Conservation (phyloP, 2,113 vertebrate species). For the Balaeniceps rex region DNA sequence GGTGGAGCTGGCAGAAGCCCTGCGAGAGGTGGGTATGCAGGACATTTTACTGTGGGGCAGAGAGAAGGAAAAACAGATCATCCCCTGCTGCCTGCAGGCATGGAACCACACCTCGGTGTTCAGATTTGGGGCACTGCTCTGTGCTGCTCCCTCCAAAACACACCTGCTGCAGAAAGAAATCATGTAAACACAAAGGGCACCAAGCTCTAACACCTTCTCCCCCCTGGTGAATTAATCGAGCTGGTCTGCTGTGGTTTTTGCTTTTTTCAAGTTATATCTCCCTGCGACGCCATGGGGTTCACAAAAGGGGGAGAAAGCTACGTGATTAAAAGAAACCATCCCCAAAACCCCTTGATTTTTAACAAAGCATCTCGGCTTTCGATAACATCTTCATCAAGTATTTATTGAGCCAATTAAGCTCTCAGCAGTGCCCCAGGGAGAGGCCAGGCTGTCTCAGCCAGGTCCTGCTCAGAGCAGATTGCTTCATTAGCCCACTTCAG, state of each 20-base stretch:
- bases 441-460: conserved; percentile 39
- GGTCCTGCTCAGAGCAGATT: conserved; percentile 36
- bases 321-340: neutral
- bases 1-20: neutral
- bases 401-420: conserved; percentile 60
- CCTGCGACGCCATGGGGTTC: neutral
- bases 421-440: conserved; percentile 38
- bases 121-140: neutral
- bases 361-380: neutral
- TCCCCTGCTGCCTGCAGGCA: neutral
- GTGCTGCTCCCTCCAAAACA: neutral
- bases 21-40: neutral
- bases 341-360: neutral
- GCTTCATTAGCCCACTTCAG: conserved; percentile 52
- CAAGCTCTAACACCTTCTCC: neutral
- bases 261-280: neutral
- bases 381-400: conserved; percentile 47
- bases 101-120: neutral
- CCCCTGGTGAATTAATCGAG: neutral
- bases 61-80: neutral
- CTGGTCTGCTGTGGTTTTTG: neutral
- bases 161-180: neutral
- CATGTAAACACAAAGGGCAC: neutral
- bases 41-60: neutral
- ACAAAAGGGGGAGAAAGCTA: neutral